Evolutionary conservation across 92 coral and sea anemone genomes (phyloP), one percentile per base, ranked within the genome.

Genomic region (Epizoanthus illoricatus): DNA sequence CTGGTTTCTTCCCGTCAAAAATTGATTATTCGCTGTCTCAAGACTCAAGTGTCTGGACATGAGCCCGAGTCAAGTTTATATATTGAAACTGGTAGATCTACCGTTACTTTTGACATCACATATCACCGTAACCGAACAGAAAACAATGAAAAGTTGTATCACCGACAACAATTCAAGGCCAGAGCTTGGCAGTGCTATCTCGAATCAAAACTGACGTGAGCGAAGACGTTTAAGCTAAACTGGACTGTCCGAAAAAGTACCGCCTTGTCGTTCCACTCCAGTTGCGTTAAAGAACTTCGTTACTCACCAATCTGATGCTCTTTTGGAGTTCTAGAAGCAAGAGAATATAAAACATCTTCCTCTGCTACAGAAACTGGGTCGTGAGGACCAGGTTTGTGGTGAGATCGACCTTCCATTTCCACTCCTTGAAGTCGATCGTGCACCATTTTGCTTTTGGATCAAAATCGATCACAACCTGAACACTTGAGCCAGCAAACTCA

Each of bases 231-330:
- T 12, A 33, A 28, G 1, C 33, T 28, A 40, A 17, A 7, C 60
- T 5, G n/a, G 20, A 12, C 24, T 0, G 6, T 4, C 36, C 36
- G 36, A 28, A 28, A 28, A 28, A 28, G 36, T 28, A 28, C 36
- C 36, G 36, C 36, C 36, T 28, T 4, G 69, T 15, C 15, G 5
- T 20, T 47, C 17, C 28, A 16, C 5, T 42, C 52, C 43, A 24
- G 33, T n/a, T 42, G 40, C 24, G 56, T 78, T 41, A 42, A 43
- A 43, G 18, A 4, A 41, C 19, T 4, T 42, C 15, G 18, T 7
- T 20, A 20, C 97, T 86, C 56, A 93, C 97, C 97, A 47, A 93
- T 88, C 55, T 91, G 87, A 79, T 91, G 90, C 71, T 93, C 97
- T 69, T 89, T 93, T 20, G 97, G 97, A 11, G 94, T 89, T 75